Evolutionary conservation across 2,113 vertebrate species (phyloP).

Genomic region (Toxostoma redivivum): DNA sequence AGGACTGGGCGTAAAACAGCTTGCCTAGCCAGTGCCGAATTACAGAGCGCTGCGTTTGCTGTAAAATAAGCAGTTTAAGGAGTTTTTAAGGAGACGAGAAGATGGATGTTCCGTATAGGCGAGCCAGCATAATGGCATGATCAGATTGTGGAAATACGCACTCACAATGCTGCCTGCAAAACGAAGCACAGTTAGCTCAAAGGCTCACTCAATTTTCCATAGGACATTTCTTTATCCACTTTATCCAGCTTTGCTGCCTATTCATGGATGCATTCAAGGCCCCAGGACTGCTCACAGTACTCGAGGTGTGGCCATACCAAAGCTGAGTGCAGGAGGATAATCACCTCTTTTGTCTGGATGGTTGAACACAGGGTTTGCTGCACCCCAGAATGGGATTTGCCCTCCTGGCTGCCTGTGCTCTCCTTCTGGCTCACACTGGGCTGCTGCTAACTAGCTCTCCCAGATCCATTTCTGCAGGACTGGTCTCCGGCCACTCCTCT

Average conservation of each 20-base stretch:
- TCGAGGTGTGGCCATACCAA: accelerated
- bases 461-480: background rate
- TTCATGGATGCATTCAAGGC: background rate
- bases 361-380: background rate
- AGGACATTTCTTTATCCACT: background rate
- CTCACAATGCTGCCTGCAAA: accelerated
- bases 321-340: background rate
- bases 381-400: background rate
- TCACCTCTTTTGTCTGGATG: background rate
- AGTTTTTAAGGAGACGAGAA: background rate
- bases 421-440: background rate
- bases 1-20: background rate
- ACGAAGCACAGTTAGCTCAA: background rate
- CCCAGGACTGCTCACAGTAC: background rate
- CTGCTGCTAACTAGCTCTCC: background rate
- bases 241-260: background rate
- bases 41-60: background rate
- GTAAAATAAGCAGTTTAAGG: background rate
- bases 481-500: background rate
- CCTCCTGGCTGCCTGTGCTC: background rate
- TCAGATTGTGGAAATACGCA: accelerated
- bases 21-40: accelerated
- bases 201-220: accelerated
- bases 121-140: accelerated
- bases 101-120: background rate